Evolutionary conservation across 2,888 invertebrate genomes (phyloP), one percentile per base, ranked within the genome.

Genomic region (Dolomedes plantarius): DNA sequence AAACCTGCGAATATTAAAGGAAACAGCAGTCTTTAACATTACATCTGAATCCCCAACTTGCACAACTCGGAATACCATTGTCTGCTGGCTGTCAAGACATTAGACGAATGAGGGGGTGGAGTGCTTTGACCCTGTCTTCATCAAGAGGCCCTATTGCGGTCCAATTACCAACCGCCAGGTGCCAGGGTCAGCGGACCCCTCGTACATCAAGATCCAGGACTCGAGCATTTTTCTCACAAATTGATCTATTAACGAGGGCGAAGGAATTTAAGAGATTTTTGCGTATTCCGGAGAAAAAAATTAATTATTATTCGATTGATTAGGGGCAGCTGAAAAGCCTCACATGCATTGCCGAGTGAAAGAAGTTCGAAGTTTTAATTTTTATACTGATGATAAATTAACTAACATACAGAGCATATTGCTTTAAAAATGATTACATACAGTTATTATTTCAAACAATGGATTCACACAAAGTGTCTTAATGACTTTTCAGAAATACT

Each of bases 101-200:
- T 32, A 73, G 77, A 85, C 65, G 73, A 64, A 85, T 77, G 65
- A 77, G 56, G 77, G 77, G 83, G 83, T 46, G 83, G 71, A 85
- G 77, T 65, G 82, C 32, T 41, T 28, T 76, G 71, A 76, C 75
- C 75, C 72, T 32, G 16, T 41, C 41, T 39, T 36, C 39, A 39
- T 71, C 72, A 64, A 76, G 71, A 71, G 29, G 62, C 73, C 65
- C 27, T 28, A 36, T 77, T 23, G 27, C 46, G 50, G 23, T 50
- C 78, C 79, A 65, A 73, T 80, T 80, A 72, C 80, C 31, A 73
- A 67, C 80, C 80, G 65, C 65, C 50, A 73, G 65, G 73, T 67
- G 80, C 29, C 62, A 73, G 36, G 80, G 79, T 72, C 46, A 62
- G 31, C 76, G 36, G 71, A 69, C 39, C 71, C 32, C 41, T 83